These are phyloP conservation scores for Xenopus borealis DNA, from an alignment of 2,113 vertebrate genomes.

Conservation along the genomic window DNA sequence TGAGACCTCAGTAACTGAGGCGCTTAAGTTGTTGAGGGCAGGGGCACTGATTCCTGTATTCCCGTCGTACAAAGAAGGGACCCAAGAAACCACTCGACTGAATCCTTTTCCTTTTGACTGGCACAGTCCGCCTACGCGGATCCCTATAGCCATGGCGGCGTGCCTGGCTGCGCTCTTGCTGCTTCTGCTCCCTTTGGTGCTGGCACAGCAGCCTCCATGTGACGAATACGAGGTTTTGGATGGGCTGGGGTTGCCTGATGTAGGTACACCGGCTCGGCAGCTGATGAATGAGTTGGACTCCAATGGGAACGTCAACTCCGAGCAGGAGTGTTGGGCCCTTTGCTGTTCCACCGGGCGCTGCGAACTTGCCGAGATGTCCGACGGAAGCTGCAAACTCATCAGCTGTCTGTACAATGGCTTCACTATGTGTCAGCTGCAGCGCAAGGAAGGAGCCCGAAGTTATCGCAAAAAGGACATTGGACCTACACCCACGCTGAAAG, in stretches of 20 bases:
- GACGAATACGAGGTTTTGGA: neutral
- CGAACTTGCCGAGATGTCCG: neutral
- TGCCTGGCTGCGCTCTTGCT: conserved; percentile 6
- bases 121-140: neutral
- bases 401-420: neutral
- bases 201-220: neutral
- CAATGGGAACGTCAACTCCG: neutral
- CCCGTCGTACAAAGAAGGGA: no score
- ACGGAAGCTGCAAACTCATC: neutral
- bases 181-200: neutral
- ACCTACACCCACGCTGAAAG: neutral
- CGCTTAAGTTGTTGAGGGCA: no score
- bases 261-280: neutral
- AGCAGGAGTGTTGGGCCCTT: neutral
- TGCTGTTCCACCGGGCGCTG: neutral
- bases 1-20: no score
- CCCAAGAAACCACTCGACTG: no score
- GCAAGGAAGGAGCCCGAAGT: neutral
- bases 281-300: neutral
- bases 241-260: neutral
- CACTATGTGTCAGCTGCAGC: conserved; percentile 6
- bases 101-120: no score
- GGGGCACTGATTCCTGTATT: no score
- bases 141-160: conserved; percentile 1
- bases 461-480: neutral